Evolutionary conservation across 2,888 invertebrate genomes (phyloP), one percentile per base, ranked within the genome.

Genomic region (Catocala fraxini): DNA sequence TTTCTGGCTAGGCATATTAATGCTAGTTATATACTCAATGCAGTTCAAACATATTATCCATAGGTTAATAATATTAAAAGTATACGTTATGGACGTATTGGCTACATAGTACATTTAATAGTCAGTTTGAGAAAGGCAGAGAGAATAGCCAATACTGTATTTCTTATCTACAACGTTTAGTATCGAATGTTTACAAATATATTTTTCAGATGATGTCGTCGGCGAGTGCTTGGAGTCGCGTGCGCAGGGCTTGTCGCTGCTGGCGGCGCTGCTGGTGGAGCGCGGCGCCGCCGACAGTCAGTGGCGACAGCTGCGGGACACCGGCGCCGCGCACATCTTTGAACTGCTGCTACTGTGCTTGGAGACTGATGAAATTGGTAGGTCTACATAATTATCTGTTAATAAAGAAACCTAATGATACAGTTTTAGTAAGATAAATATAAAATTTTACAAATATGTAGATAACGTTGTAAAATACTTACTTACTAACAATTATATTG

Each of bases 361-460:
- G 67, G 83, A 89, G 39, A 83, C 76, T 48, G 86, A 88, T 51
- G 81, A 88, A 59, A 57, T 60, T 55, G 93, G 93, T 93, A 80
- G 9, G 53, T 43, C 5, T 12, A 15, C 15, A 15, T 46, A 7
- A 13, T 33, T 47, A 9, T 6, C 35, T 9, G 25, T 25, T 25
- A 25, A 25, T 25, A 25, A 25, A 25, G 3, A 25, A 25, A 25
- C 25, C 25, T 25, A 25, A 25, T 25, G 25, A 25, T 25, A 2
- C 9, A 0, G 5, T 7, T 39, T 39, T 39, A 5, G 35, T 39
- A 9, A 39, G 35, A 6, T 39, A 25, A 25, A 4, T 25, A 25
- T 3, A 25, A 25, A 3, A 25, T 25, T 25, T 25, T 25, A 25
- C 4, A 25, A 25, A 25, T 25, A 25, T 25, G 1, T 25, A 25